These are phyloP conservation scores for Drosophila pseudotalamancana DNA, from an alignment of 2,888 invertebrate species.

Conservation along the genomic window DNA sequence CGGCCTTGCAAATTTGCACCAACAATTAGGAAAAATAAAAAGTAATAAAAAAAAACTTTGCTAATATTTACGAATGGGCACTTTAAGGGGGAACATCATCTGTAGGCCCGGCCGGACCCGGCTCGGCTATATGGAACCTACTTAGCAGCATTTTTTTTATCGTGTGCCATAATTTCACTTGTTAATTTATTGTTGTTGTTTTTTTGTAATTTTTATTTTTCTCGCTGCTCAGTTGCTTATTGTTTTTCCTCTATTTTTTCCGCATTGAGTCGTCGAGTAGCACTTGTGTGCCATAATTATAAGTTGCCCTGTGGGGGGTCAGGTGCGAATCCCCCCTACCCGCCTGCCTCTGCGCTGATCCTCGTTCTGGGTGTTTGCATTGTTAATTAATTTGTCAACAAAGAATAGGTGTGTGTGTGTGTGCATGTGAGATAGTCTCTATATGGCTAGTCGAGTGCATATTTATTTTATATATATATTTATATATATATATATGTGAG, in stretches of 20 bases:
- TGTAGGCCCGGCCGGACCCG: not conserved
- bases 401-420: slow-evolving; percentile 6
- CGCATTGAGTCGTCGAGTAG: slow-evolving; percentile 53
- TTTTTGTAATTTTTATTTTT: slow-evolving; percentile 9
- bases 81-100: slow-evolving; percentile 24
- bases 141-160: slow-evolving; percentile 49
- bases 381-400: slow-evolving; percentile 69
- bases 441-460: slow-evolving; percentile 19
- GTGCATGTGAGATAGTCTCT: slow-evolving; percentile 41
- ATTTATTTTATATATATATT: slow-evolving; percentile 1
- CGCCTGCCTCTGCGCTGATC: not conserved
- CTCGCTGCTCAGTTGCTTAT: slow-evolving; percentile 1
- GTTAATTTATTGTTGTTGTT: slow-evolving; percentile 23
- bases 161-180: slow-evolving; percentile 56
- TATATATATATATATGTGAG: not conserved
- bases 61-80: slow-evolving; percentile 25
- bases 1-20: slow-evolving; percentile 58
- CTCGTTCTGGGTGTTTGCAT: slow-evolving; percentile 52
- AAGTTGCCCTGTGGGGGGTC: slow-evolving; percentile 46
- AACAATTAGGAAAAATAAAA: slow-evolving; percentile 20
- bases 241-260: slow-evolving; percentile 29
- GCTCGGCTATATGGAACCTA: not conserved
- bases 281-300: slow-evolving; percentile 72
- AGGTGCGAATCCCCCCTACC: slow-evolving; percentile 7
- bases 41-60: slow-evolving; percentile 14